These are phyloP conservation scores for Atherinomorus stipes DNA, from an alignment of 2,113 vertebrate species.

Conservation along the genomic window DNA sequence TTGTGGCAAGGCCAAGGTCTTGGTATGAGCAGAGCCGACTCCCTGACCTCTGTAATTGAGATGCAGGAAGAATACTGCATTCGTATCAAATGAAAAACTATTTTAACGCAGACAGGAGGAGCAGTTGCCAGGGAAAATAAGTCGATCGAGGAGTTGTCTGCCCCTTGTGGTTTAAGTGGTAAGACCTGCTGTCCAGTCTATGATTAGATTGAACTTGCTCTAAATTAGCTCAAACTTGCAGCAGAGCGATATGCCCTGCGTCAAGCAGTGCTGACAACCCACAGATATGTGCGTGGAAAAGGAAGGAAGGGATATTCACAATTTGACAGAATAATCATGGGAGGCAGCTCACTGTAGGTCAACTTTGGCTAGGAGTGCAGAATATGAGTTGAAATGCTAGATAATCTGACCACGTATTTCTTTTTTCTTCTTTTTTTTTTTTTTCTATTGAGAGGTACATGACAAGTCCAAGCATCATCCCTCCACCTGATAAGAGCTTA, in stretches of 20 bases:
- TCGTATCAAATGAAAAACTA: conserved; percentile 80
- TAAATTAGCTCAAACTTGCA: conserved; percentile 69
- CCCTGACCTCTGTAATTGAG: conserved; percentile 80
- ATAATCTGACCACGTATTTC: conserved; percentile 25
- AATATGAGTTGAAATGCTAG: conserved; percentile 36
- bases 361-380: conserved; percentile 1
- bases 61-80: conserved; percentile 74
- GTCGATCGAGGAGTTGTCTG: conserved; percentile 75
- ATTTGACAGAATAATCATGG: conserved; percentile 29
- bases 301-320: conserved; percentile 30
- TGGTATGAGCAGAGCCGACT: conserved; percentile 67
- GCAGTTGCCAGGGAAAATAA: conserved; percentile 81
- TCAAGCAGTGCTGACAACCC: conserved; percentile 41
- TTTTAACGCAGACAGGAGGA: conserved; percentile 77
- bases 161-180: conserved; percentile 73
- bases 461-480: conserved; percentile 41
- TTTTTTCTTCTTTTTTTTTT: conserved; percentile 13
- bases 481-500: conserved; percentile 41
- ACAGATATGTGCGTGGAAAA: conserved; percentile 35
- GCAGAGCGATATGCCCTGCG: conserved; percentile 49
- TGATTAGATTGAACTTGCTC: conserved; percentile 75
- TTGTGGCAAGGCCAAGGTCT: conserved; percentile 50
- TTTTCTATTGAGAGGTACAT: conserved; percentile 40
- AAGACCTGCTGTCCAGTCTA: conserved; percentile 75
- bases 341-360: conserved; percentile 30